These are phyloP conservation scores for Graphium colonna DNA, from an alignment of 2,888 invertebrate species.

Conservation along the genomic window DNA sequence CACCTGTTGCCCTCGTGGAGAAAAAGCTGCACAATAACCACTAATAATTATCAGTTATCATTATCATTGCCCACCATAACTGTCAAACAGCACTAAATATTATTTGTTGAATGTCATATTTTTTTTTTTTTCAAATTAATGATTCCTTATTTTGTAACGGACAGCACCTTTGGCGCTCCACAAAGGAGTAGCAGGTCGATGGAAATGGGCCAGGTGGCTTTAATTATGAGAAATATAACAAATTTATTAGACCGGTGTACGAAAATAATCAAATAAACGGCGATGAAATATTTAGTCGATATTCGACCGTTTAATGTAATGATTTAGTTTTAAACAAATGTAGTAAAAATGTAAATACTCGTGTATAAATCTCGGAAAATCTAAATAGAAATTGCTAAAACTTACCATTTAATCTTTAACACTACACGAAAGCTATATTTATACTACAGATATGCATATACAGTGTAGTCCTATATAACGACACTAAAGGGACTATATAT, in stretches of 20 bases:
- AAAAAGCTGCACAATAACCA: conserved; percentile 59
- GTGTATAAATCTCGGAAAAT: too few species aligned
- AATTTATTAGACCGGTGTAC: conserved; percentile 21
- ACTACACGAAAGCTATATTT: too few species aligned
- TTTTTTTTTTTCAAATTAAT: conserved; percentile 67
- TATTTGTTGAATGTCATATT: conserved; percentile 74
- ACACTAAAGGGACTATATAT: too few species aligned
- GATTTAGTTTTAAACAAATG: too few species aligned
- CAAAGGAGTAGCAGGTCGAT: conserved; percentile 53
- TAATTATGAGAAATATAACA: conserved; percentile 42
- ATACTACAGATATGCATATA: too few species aligned
- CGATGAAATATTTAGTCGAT: conserved; percentile 12
- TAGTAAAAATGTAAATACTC: too few species aligned
- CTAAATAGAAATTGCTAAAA: too few species aligned
- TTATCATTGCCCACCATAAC: conserved; percentile 76
- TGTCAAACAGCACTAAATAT: conserved; percentile 77
- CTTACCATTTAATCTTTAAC: too few species aligned
- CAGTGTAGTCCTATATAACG: too few species aligned
- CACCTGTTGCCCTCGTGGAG: conserved; percentile 61
- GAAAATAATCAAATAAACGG: conserved; percentile 35
- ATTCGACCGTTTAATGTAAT: too few species aligned
- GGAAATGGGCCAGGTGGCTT: conserved; percentile 55
- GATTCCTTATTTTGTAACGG: conserved; percentile 69
- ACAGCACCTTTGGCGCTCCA: conserved; percentile 64
- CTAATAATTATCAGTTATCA: conserved; percentile 60